phyloP scores from a whole-genome alignment of 1,140 invertebrate genomes.

The Brachionus calyciflorus region DNA sequence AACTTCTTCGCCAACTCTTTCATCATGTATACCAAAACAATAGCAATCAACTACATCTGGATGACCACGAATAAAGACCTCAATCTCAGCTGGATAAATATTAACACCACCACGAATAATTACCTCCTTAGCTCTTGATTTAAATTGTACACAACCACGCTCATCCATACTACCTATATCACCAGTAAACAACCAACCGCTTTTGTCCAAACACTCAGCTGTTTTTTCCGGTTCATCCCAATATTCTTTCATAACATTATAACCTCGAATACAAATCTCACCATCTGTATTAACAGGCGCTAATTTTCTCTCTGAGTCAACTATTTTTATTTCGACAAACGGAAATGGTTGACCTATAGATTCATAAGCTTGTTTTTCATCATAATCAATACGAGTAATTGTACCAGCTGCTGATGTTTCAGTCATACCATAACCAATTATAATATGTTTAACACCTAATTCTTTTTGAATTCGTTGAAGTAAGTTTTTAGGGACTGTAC shows the following conservation, averaged over 20 bases:
- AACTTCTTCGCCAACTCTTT: slow-evolving; percentile 24
- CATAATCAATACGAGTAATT: not conserved
- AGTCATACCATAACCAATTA: slow-evolving; percentile 27
- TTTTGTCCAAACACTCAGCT: not conserved
- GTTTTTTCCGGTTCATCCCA: slow-evolving; percentile 32
- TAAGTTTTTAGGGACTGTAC: not conserved
- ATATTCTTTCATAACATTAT: slow-evolving; percentile 40
- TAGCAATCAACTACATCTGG: slow-evolving; percentile 14
- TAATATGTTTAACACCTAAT: not conserved
- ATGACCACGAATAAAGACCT: slow-evolving; percentile 9
- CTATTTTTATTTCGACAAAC: slow-evolving; percentile 65
- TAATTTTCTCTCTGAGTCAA: slow-evolving; percentile 67
- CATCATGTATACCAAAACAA: slow-evolving; percentile 68
- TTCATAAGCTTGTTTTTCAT: not conserved
- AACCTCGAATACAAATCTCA: slow-evolving; percentile 43
- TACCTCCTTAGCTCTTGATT: slow-evolving; percentile 82
- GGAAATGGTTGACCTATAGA: slow-evolving; percentile 3
- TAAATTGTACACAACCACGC: slow-evolving; percentile 61
- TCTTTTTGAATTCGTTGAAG: slow-evolving; percentile 7
- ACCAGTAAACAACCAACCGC: slow-evolving; percentile 34
- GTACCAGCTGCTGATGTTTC: slow-evolving; percentile 23
- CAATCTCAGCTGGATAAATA: slow-evolving; percentile 73
- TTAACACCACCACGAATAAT: slow-evolving; percentile 90
- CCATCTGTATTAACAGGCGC: slow-evolving; percentile 69
- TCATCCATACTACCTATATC: slow-evolving; percentile 44